phyloP scores from a whole-genome alignment of 1,140 invertebrate genomes.

The Campoletis sonorensis region DNA sequence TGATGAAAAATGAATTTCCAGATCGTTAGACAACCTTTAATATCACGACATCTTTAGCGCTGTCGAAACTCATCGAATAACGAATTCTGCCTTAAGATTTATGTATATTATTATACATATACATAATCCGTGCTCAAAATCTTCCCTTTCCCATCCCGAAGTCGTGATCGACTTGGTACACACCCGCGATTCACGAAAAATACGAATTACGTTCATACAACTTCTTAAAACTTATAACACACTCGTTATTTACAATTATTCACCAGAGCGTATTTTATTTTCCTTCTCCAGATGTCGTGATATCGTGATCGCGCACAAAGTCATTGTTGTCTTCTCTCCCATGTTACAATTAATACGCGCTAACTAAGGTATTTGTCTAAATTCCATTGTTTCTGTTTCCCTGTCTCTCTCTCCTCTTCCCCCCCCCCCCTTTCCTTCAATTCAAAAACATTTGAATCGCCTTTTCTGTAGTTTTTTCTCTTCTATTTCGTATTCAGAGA shows the following conservation, averaged over 20 bases:
- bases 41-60: no score
- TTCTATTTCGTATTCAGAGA: no score
- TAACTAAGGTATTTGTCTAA: constrained; percentile 50
- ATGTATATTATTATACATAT: not conserved
- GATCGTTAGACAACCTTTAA: no score
- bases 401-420: constrained; percentile 25
- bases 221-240: constrained; percentile 39
- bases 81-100: no score
- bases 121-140: constrained; percentile 17
- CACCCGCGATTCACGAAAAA: constrained; percentile 16
- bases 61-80: no score
- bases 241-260: constrained; percentile 32
- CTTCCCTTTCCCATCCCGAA: constrained; percentile 16
- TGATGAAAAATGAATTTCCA: no score
- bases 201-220: constrained; percentile 15
- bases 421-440: not conserved
- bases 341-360: constrained; percentile 46
- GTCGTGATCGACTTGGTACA: not conserved
- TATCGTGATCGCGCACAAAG: constrained; percentile 33
- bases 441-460: constrained; percentile 16
- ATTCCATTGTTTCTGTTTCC: constrained; percentile 41
- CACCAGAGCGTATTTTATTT: constrained; percentile 5
- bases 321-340: constrained; percentile 28
- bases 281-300: not conserved
- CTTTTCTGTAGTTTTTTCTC: no score